Evolutionary conservation across 2,797 vertebrate species (phyloP).

Genomic region (Borostomias antarcticus): DNA sequence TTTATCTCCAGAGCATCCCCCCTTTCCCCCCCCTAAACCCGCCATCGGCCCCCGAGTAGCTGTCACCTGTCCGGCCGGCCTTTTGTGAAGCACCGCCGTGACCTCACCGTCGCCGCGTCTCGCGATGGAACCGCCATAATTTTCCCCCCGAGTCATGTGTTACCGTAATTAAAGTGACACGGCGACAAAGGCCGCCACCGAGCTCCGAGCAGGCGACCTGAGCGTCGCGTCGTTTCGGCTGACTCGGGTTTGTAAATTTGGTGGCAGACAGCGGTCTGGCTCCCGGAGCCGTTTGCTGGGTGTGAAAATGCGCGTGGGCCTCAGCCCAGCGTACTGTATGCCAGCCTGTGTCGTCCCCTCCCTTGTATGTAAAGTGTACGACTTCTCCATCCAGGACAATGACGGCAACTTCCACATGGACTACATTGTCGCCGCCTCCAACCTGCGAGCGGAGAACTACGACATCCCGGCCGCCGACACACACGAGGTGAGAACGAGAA

Average conservation of each 20-base stretch:
- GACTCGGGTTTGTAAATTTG: conserved; percentile 11
- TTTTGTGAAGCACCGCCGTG: conserved; percentile 67
- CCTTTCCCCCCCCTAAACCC: conserved; percentile 52
- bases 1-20: no score
- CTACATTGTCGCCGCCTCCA: conserved; percentile 84
- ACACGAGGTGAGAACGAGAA: conserved; percentile 75
- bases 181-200: conserved; percentile 48
- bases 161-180: conserved; percentile 35
- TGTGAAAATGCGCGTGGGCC: no score
- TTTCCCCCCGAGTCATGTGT: conserved; percentile 33
- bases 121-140: conserved; percentile 62
- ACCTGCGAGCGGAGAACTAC: conserved; percentile 88
- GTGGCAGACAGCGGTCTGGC: background rate
- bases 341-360: conserved; percentile 1
- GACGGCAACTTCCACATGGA: conserved; percentile 83
- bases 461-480: conserved; percentile 75
- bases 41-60: conserved; percentile 55
- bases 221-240: conserved; percentile 15
- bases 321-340: background rate
- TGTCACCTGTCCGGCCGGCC: conserved; percentile 39
- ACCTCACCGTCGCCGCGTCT: conserved; percentile 66
- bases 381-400: conserved; percentile 74
- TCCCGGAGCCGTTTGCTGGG: conserved; percentile 1
- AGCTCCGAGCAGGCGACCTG: conserved; percentile 28
- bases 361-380: no score